phyloP scores from a whole-genome alignment of 2,113 vertebrate genomes.

The Merops nubicus region DNA sequence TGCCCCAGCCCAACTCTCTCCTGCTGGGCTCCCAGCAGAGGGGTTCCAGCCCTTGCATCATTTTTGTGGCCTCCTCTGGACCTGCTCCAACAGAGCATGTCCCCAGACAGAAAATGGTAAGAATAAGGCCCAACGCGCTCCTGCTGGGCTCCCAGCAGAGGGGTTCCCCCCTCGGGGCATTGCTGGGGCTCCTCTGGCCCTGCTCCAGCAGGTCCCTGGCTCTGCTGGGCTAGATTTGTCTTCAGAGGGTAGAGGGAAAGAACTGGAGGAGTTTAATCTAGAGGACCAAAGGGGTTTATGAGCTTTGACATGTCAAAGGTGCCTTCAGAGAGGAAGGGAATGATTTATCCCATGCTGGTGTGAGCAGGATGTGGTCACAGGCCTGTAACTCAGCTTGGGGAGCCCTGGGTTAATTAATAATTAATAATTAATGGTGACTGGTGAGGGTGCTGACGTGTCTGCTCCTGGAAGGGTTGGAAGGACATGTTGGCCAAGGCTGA shows the following conservation, averaged over 20 bases:
- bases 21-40: background rate
- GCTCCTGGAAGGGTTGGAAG: background rate
- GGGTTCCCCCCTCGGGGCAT: too few relatives aligned
- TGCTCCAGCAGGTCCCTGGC: background rate
- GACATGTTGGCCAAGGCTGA: background rate
- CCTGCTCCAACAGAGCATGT: background rate
- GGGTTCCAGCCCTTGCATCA: background rate
- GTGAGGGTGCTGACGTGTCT: background rate
- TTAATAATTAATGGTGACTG: background rate
- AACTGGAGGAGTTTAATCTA: background rate
- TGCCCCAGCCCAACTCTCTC: too few relatives aligned
- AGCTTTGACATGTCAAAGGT: background rate
- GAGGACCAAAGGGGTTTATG: fast-evolving
- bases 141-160: too few relatives aligned
- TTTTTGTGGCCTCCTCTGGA: background rate
- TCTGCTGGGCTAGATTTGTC: background rate
- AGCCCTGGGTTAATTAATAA: too few relatives aligned
- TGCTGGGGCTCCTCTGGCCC: background rate
- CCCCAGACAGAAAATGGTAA: background rate
- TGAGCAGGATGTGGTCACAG: background rate
- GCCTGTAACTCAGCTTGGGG: background rate
- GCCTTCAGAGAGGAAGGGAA: background rate
- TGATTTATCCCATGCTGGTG: background rate
- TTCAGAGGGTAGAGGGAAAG: background rate
- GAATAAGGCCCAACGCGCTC: background rate